A percentile compares a stretch with the other conserved stretches of the same genome.
Evolutionary conservation across 2,797 vertebrate species (phyloP).

Genomic region (Sebastes matsubarae): DNA sequence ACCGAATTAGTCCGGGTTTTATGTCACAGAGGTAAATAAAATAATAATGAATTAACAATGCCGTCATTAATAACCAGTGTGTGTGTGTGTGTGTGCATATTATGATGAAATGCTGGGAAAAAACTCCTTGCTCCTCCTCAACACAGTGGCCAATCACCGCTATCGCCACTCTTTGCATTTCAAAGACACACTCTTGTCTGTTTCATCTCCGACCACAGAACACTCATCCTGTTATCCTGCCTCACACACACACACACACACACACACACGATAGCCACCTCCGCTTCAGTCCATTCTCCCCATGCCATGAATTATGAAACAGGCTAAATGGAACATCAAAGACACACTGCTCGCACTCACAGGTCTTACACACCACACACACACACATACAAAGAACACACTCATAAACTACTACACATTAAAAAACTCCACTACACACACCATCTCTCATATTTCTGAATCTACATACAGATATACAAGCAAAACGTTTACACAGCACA

Average conservation of each 20-base stretch:
- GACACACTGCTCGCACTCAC: constrained; percentile 50
- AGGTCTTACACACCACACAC: constrained; percentile 33
- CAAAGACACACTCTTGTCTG: constrained; percentile 79
- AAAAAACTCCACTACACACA: constrained; percentile 6
- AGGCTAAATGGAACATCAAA: constrained; percentile 77
- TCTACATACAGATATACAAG: constrained; percentile 9
- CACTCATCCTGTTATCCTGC: constrained; percentile 60
- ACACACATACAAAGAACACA: constrained; percentile 1
- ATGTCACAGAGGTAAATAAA: constrained; percentile 72
- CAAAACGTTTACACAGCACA: background rate
- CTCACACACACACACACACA: constrained; percentile 31
- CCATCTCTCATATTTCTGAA: constrained; percentile 4
- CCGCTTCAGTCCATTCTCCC: constrained; percentile 68
- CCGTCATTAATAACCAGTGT: constrained; percentile 67
- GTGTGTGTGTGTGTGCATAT: constrained; percentile 36
- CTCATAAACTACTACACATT: background rate
- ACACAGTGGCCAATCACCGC: constrained; percentile 65
- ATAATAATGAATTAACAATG: constrained; percentile 70
- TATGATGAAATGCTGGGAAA: constrained; percentile 73
- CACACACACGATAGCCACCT: constrained; percentile 43
- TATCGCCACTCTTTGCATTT: constrained; percentile 80
- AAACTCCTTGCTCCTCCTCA: constrained; percentile 63
- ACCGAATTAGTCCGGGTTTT: constrained; percentile 57
- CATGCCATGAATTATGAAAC: constrained; percentile 73
- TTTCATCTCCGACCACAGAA: constrained; percentile 74